Conservation (phyloP, 2,797 vertebrate genomes). For the Ceryle rudis region DNA sequence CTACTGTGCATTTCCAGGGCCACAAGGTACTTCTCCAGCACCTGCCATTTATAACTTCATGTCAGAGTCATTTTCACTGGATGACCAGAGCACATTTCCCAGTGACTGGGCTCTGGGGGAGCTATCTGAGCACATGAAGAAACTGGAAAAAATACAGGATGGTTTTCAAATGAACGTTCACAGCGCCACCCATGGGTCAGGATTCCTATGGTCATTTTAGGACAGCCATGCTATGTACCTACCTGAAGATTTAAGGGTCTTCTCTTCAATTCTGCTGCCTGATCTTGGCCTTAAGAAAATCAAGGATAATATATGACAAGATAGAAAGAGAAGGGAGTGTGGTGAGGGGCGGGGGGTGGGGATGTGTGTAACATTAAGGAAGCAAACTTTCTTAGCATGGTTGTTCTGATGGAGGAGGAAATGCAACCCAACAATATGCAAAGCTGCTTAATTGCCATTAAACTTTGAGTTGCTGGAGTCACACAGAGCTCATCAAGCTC, state of each 20-base stretch:
- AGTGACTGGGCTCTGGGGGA: background rate
- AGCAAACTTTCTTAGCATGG: background rate
- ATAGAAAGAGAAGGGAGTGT: background rate
- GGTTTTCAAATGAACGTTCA: background rate
- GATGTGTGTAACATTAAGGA: background rate
- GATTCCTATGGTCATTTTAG: background rate
- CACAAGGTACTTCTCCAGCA: background rate
- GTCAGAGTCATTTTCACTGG: background rate
- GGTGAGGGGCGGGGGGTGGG: too few species aligned
- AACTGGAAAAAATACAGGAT: background rate
- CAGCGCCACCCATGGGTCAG: background rate
- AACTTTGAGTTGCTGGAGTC: too few species aligned
- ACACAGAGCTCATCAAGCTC: too few species aligned
- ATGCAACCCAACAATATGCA: too few species aligned
- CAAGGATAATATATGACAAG: background rate
- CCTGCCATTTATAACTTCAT: background rate
- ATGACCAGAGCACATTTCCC: background rate
- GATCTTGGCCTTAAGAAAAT: constrained; percentile 53
- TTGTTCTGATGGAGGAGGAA: background rate
- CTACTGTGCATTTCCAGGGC: background rate
- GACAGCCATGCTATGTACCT: background rate
- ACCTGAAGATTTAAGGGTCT: constrained; percentile 25
- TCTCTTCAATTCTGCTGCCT: background rate
- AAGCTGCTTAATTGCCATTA: too few species aligned
- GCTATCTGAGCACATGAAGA: background rate